phyloP scores from a whole-genome alignment of 2,888 invertebrate genomes.

The Aphodius sticticus region DNA sequence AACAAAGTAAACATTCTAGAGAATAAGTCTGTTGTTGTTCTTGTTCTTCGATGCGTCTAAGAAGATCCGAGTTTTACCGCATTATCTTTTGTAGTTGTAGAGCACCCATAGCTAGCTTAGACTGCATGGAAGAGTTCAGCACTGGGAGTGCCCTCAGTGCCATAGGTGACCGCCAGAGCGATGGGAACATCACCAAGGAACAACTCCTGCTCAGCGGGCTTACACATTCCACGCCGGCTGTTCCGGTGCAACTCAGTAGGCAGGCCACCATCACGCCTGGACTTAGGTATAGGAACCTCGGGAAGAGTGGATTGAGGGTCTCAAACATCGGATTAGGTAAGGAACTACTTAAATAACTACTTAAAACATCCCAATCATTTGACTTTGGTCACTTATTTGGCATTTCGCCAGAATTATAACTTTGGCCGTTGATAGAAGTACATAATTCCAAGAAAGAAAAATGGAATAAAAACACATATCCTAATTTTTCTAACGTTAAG shows the following conservation, averaged over 20 bases:
- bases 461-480: no score
- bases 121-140: conserved; percentile 95
- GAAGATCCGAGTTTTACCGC: background rate
- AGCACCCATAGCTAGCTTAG: conserved; percentile 90
- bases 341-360: conserved; percentile 39
- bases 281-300: conserved; percentile 89
- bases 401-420: no score
- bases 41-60: background rate
- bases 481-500: no score
- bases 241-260: conserved; percentile 66
- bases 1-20: conserved; percentile 27
- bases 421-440: no score
- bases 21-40: conserved; percentile 7
- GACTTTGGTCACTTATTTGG: no score
- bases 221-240: conserved; percentile 53
- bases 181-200: conserved; percentile 65
- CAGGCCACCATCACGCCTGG: conserved; percentile 79
- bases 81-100: conserved; percentile 72
- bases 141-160: conserved; percentile 64
- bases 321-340: conserved; percentile 90
- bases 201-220: conserved; percentile 63
- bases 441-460: no score
- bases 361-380: background rate
- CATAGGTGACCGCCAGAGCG: conserved; percentile 59
- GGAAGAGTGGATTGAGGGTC: conserved; percentile 93